Base-by-base conservation (phyloP, 2,888 invertebrate genomes). In the Noctua fimbriata region DNA sequence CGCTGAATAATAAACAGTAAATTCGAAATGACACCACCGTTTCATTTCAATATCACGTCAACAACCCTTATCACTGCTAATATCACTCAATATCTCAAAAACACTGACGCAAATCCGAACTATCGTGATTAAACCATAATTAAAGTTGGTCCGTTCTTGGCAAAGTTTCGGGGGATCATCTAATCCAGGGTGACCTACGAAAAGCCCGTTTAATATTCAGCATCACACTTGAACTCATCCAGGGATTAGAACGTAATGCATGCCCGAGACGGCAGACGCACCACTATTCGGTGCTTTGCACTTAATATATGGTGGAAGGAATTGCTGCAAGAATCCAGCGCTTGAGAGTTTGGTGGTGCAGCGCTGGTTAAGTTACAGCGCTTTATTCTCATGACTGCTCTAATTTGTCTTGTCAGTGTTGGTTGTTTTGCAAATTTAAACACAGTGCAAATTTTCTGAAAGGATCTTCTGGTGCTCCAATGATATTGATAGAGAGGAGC, bases 181-280 rank as follows among this genome's bases (percentile, higher is more conserved):
- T 94, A 94, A 95, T 94, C 94, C 92, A 76, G 92, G 93, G 92
- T 94, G 94, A 94, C 94, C 94, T 93, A 92, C 89, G 88, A 88
- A 91, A 92, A 91, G 92, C 93, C 91, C 92, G 93, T 92, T 95
- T 95, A 95, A 95, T 95, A 95, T 95, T 95, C 95, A 90, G 90
- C 92, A 94, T 95, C 95, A 95, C 95, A 94, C 94, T 94, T 92
- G 92, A 92, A 93, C 91, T 94, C 91, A 93, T 92, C 92, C 93
- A 79, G 73, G 94, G 95, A 95, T 95, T 95, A 95, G 89, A 82
- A 83, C 88, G 91, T 94, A 94, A 94, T 93, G 91, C 92, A 92
- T 91, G 91, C 90, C 71, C 73, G 83, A 87, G 87, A 88, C 77
- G 88, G 75, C 71, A 69, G 73, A 76, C 73, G 73, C 71, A 73